Evolutionary conservation across 2,888 invertebrate genomes (phyloP).

Genomic region (Sesia apiformis): DNA sequence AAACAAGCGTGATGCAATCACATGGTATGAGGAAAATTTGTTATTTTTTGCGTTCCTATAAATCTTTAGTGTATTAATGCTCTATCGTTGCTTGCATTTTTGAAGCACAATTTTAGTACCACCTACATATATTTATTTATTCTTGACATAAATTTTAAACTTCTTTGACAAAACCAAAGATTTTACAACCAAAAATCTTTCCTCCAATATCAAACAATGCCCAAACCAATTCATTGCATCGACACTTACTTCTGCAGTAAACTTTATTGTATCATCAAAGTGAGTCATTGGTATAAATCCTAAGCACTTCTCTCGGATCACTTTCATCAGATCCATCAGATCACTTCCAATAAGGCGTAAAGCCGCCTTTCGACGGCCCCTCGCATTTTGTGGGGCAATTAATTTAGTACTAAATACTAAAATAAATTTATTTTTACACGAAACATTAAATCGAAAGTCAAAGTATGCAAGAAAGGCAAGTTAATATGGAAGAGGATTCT

Average conservation of each 20-base stretch:
- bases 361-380: slow-evolving; percentile 14
- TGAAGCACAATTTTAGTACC: no score
- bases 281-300: slow-evolving; percentile 10
- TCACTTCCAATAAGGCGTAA: slow-evolving; percentile 36
- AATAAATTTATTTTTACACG: slow-evolving; percentile 50
- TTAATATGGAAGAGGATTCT: no score
- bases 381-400: slow-evolving; percentile 47
- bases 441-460: slow-evolving; percentile 30
- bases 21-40: no score
- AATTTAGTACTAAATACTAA: slow-evolving; percentile 61
- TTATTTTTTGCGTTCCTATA: no score
- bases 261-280: background rate
- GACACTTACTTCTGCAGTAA: background rate
- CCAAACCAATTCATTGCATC: background rate
- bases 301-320: slow-evolving; percentile 8
- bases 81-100: no score
- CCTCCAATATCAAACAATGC: no score
- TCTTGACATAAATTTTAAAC: no score
- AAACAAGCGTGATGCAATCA: no score
- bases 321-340: slow-evolving; percentile 25
- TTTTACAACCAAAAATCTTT: no score
- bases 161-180: no score
- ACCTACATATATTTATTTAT: no score
- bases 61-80: no score
- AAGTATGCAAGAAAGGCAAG: background rate